Base-by-base conservation (phyloP, 2,888 invertebrate species). In the Agrochola lota region DNA sequence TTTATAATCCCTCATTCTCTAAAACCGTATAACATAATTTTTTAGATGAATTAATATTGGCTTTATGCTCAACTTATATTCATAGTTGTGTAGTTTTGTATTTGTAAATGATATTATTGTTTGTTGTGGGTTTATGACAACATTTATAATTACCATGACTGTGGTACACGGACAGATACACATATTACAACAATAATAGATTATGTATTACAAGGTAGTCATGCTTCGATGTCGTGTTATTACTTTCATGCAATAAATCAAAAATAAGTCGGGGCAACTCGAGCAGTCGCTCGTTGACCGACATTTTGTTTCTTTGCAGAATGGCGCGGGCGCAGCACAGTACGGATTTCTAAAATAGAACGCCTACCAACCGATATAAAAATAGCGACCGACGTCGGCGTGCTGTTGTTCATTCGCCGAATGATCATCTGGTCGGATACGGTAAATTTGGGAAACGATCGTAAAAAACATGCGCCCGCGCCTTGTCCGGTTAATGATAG, bases 291-390 rank as follows among this genome's bases (percentile, higher is more conserved):
- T 92, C 92, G 92, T 88, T 95, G 95, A 95, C 95, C 95, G 96
- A 96, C 93, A 94, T 95, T 90, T 93, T 91, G 93, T 90, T 91
- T 91, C 90, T 92, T 92, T 91, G 91, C 90, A 90, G 87, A 92
- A 90, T 92, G 94, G 95, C 95, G 95, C 96, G 95, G 95, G 95
- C 95, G 95, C 96, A 94, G 92, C 93, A 90, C 91, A 89, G 89
- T 91, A 91, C 89, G 88, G 77, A 88, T 87, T 91, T 92, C 93
- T 81, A 92, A 95, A 96, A 96, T 96, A 96, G 96, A 95, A 92
- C 92, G 91, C 93, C 93, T 93, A 92, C 94, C 92, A 89, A 91
- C 91, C 89, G 93, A 90, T 92, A 88, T 92, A 92, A 90, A 95
- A 95, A 96, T 96, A 96, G 94, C 90, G 83, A 78, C 87, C 91